These are phyloP conservation scores for Caiman crocodilus DNA, from an alignment of 2,797 vertebrate species.

Conservation along the genomic window DNA sequence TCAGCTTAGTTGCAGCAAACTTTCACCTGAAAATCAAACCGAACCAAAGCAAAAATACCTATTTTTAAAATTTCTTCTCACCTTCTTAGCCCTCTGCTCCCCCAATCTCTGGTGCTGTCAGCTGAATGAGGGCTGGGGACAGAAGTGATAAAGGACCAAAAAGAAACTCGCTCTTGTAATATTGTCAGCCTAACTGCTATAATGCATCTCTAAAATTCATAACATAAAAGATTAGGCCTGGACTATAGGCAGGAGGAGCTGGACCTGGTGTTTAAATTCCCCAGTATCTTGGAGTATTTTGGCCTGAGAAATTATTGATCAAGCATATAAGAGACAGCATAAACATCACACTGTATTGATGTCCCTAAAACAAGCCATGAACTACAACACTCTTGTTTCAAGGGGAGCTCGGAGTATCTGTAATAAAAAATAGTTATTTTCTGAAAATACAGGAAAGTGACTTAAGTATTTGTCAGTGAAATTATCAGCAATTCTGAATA, in stretches of 20 bases:
- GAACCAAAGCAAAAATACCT: constrained; percentile 44
- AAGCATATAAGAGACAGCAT: constrained; percentile 1
- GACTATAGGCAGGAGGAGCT: constrained; percentile 1
- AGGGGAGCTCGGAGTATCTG: rapidly evolving
- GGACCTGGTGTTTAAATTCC: background rate
- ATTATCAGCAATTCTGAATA: background rate
- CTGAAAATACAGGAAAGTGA: background rate
- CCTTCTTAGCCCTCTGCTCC: constrained; percentile 15
- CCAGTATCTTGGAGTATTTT: background rate
- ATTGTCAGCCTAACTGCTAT: background rate
- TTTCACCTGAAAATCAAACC: constrained; percentile 50
- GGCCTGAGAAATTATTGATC: background rate
- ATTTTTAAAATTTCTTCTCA: background rate
- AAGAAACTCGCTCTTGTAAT: background rate
- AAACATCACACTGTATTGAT: background rate
- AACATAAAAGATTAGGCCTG: background rate
- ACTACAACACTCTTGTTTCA: background rate
- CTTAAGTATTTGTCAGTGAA: background rate
- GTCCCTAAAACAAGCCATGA: background rate
- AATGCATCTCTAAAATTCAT: background rate
- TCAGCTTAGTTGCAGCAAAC: constrained; percentile 40
- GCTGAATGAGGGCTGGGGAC: too few relatives aligned
- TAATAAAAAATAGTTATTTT: background rate
- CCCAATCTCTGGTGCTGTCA: too few relatives aligned
- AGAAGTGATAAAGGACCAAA: too few relatives aligned